Conservation (phyloP, 1,140 invertebrate species). For the Brachionus rubens region DNA sequence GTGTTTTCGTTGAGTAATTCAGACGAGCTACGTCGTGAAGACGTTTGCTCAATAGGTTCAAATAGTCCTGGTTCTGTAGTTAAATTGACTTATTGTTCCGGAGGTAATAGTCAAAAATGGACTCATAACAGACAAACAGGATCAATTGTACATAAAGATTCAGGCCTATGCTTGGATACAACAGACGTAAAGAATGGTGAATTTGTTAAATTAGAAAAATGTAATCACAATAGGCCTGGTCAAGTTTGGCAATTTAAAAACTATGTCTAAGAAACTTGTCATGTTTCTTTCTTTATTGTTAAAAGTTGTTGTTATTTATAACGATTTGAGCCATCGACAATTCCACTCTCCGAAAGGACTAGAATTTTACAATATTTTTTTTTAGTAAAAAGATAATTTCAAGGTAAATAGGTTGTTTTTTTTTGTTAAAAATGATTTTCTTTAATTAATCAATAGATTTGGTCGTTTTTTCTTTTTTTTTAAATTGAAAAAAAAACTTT, state of each 20-base stretch:
- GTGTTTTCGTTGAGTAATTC: constrained; percentile 70
- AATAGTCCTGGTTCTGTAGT: neutral
- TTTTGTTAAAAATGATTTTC: too few species aligned
- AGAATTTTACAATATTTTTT: too few species aligned
- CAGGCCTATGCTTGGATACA: constrained; percentile 52
- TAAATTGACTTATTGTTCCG: constrained; percentile 9
- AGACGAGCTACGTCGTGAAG: constrained; percentile 73
- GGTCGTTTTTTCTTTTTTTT: too few species aligned
- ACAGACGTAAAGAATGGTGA: constrained; percentile 49
- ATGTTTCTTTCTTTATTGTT: neutral
- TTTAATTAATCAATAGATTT: too few species aligned
- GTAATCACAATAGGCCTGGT: constrained; percentile 49
- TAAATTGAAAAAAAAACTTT: too few species aligned
- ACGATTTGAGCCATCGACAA: neutral
- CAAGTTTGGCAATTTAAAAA: constrained; percentile 54
- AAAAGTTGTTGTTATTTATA: neutral
- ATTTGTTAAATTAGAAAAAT: constrained; percentile 49
- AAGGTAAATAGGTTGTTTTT: too few species aligned
- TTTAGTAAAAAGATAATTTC: too few species aligned
- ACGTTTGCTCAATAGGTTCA: constrained; percentile 63
- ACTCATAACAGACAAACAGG: constrained; percentile 49
- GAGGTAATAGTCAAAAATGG: constrained; percentile 10
- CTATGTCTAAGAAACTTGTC: constrained; percentile 25
- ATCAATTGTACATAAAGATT: constrained; percentile 49
- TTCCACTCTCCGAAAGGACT: too few species aligned